phyloP scores from a whole-genome alignment of 2,797 vertebrate species.

The Paguma larvata region DNA sequence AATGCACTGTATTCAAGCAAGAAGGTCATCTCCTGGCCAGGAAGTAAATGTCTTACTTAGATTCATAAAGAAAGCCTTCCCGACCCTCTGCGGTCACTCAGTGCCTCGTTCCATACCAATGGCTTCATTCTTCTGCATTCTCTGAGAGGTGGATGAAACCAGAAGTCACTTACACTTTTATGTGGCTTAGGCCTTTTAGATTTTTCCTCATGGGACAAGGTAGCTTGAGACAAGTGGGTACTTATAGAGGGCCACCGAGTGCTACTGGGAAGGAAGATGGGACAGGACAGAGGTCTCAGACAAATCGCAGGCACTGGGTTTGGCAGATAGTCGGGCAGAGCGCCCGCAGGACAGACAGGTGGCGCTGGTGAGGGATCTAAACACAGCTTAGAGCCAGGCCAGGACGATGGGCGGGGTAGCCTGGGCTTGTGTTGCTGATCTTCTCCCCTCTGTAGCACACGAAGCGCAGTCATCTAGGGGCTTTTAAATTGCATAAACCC shows the following conservation, averaged over 20 bases:
- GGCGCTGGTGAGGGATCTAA: not conserved
- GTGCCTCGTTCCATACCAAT: not conserved
- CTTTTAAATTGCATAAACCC: not conserved
- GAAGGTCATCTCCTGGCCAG: not conserved
- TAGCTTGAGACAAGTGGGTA: not conserved
- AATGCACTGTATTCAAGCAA: not conserved
- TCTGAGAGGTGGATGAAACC: not conserved
- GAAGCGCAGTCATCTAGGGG: not conserved
- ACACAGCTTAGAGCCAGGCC: not conserved
- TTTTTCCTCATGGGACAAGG: not conserved
- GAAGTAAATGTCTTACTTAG: not conserved
- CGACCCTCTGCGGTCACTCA: not conserved
- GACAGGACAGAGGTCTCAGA: not conserved
- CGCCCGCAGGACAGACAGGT: not conserved
- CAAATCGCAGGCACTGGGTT: not conserved
- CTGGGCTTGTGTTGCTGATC: fast-evolving
- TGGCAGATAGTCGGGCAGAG: not conserved
- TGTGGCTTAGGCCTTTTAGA: not conserved
- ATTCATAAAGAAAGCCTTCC: not conserved
- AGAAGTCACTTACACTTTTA: not conserved
- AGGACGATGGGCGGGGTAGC: not conserved
- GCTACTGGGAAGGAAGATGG: not conserved
- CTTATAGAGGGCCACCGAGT: not conserved
- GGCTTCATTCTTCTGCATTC: not conserved
- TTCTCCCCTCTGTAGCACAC: fast-evolving